Evolutionary conservation across 64 coral and sea anemone species (phyloP).

Genomic region (Montipora foliosa): DNA sequence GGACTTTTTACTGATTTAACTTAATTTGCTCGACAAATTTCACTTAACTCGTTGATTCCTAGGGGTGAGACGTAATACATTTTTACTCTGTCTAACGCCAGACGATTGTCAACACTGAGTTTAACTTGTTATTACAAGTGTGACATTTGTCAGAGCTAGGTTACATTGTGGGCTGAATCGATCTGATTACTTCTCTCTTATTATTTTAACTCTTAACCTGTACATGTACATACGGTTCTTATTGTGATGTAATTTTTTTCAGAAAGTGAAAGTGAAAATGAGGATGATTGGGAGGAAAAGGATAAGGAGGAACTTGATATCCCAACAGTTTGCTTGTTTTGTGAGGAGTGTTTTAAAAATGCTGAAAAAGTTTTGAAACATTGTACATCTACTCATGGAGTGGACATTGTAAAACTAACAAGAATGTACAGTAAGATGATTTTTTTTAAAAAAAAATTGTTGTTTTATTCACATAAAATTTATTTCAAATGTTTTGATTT

Average conservation of each 20-base stretch:
- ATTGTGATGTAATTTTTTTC: neutral
- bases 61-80: too few relatives aligned
- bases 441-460: neutral
- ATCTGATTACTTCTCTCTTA: too few relatives aligned
- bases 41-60: too few relatives aligned
- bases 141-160: too few relatives aligned
- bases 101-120: too few relatives aligned
- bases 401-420: constrained; percentile 54
- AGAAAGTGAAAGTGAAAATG: constrained; percentile 89
- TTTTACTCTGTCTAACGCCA: too few relatives aligned
- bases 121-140: too few relatives aligned
- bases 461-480: neutral
- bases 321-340: constrained; percentile 86
- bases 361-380: constrained; percentile 67
- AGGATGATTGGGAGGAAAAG: constrained; percentile 87
- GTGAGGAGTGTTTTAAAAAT: constrained; percentile 64
- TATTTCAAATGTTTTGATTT: neutral
- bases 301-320: constrained; percentile 41
- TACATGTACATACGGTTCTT: too few relatives aligned
- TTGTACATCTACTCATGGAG: constrained; percentile 66
- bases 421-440: constrained; percentile 6
- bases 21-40: too few relatives aligned
- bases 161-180: too few relatives aligned
- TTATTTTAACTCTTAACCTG: too few relatives aligned
- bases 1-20: too few relatives aligned